Evolutionary conservation across 2,888 invertebrate species (phyloP).

Genomic region (Congeria kusceri): DNA sequence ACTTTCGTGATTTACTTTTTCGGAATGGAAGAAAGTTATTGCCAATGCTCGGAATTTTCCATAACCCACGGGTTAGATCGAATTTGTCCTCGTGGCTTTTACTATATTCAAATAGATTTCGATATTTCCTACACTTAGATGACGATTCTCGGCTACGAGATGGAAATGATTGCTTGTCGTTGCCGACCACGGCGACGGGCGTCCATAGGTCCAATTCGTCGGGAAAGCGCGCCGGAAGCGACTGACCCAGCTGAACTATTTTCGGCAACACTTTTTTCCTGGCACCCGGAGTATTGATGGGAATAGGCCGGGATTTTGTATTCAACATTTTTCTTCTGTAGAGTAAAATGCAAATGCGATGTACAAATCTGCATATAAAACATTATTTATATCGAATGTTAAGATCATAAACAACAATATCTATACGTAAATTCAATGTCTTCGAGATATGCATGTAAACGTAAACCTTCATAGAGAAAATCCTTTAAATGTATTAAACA

Average conservation of each 20-base stretch:
- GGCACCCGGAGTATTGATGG: background rate
- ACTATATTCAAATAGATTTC: slow-evolving; percentile 53
- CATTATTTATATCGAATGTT: no score
- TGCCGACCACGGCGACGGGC: slow-evolving; percentile 3
- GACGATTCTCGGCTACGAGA: slow-evolving; percentile 2
- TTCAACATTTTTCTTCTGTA: background rate
- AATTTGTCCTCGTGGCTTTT: slow-evolving; percentile 29
- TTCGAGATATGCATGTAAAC: no score
- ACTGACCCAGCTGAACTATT: slow-evolving; percentile 49
- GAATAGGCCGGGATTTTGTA: background rate
- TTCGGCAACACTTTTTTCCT: slow-evolving; percentile 28
- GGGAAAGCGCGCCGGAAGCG: slow-evolving; percentile 22
- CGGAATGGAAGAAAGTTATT: slow-evolving; percentile 42
- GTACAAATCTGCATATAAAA: no score
- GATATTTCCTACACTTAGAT: slow-evolving; percentile 31
- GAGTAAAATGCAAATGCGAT: no score
- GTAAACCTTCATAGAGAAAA: no score
- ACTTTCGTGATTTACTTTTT: no score
- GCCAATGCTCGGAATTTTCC: slow-evolving; percentile 55
- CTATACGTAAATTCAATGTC: no score
- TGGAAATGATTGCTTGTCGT: background rate
- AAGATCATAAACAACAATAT: no score
- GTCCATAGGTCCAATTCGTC: slow-evolving; percentile 47
- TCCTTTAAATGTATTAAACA: no score
- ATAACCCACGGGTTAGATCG: slow-evolving; percentile 39